Conservation (phyloP, 2,113 vertebrate genomes). For the Motacilla tschutschensis region DNA sequence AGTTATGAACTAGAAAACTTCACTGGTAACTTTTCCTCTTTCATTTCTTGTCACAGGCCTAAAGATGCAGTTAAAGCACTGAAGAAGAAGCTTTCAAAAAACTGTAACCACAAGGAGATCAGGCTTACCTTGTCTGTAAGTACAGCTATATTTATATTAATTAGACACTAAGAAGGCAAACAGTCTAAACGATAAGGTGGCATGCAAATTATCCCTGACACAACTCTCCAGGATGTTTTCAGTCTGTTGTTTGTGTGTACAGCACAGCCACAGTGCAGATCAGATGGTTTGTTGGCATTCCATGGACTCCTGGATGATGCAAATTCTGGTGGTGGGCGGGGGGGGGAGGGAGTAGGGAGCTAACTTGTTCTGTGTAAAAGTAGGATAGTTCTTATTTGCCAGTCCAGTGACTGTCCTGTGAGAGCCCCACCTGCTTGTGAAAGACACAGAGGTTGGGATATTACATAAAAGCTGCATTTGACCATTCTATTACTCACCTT, state of each 20-base stretch:
- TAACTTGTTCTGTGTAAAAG: not conserved
- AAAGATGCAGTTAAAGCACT: constrained; percentile 79
- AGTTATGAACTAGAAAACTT: not conserved
- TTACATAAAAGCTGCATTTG: not conserved
- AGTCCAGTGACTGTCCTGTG: not conserved
- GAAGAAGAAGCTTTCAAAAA: constrained; percentile 79
- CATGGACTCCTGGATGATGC: not conserved
- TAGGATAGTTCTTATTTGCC: not conserved
- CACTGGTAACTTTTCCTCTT: not conserved
- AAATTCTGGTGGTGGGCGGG: not conserved
- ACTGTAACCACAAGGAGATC: constrained; percentile 81
- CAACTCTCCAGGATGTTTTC: not conserved
- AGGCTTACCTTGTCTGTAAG: constrained; percentile 78
- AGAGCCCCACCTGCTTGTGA: not conserved
- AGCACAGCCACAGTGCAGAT: not conserved
- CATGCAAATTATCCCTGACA: constrained; percentile 12
- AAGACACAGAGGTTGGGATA: not conserved
- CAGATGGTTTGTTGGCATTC: not conserved
- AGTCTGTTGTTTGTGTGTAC: constrained; percentile 15
- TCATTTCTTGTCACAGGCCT: constrained; percentile 63
- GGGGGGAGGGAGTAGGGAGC: too few species aligned
- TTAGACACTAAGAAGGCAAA: constrained; percentile 13
- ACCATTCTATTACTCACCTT: not conserved
- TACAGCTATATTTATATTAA: constrained; percentile 52
- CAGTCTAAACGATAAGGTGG: constrained; percentile 34